phyloP scores from a whole-genome alignment of 2,888 invertebrate species.

The Cerastoderma edule region DNA sequence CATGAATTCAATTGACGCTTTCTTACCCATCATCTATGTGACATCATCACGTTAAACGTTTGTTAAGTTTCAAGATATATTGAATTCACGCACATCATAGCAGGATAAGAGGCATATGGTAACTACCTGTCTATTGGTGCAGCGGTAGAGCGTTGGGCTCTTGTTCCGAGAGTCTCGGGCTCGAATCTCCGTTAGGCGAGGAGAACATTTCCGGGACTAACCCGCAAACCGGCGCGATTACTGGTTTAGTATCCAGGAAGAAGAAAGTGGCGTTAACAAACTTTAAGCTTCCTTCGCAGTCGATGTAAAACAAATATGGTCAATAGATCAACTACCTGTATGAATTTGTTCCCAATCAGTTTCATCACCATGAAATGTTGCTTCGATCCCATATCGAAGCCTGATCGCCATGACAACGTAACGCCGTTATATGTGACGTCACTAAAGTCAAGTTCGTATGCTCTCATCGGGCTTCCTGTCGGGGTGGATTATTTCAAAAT shows the following conservation, averaged over 20 bases:
- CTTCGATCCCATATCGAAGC: conserved; percentile 48
- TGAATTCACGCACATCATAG: too few species aligned
- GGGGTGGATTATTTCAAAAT: too few species aligned
- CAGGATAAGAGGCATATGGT: too few species aligned
- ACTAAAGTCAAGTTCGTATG: neutral
- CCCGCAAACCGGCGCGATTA: neutral
- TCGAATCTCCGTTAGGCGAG: neutral
- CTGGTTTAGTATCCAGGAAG: neutral
- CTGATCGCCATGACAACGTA: conserved; percentile 41
- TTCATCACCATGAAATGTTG: conserved; percentile 43
- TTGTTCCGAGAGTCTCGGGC: too few species aligned
- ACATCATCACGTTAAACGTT: too few species aligned
- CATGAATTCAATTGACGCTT: too few species aligned
- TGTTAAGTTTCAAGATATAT: too few species aligned
- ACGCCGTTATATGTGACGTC: conserved; percentile 40
- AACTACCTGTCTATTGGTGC: too few species aligned
- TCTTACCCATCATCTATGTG: too few species aligned
- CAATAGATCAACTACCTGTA: neutral
- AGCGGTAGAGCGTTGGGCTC: too few species aligned
- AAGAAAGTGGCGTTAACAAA: neutral
- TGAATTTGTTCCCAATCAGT: neutral
- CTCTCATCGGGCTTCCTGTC: neutral
- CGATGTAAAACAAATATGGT: too few species aligned
- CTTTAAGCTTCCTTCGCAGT: too few species aligned
- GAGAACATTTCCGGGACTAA: neutral